These are phyloP conservation scores for Charaxes varanes DNA, from an alignment of 1,140 invertebrate genomes.

Conservation along the genomic window DNA sequence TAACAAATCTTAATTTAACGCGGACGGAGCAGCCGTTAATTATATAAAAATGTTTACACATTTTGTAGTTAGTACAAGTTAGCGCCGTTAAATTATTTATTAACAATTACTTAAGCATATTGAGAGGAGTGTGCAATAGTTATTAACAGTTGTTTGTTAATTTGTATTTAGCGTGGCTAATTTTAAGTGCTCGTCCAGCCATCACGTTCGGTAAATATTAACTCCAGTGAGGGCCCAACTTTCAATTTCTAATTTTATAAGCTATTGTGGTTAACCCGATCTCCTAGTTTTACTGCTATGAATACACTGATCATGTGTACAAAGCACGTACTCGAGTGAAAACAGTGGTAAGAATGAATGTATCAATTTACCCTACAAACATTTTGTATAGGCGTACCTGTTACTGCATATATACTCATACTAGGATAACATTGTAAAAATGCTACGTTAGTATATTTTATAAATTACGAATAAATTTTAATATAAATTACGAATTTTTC, in stretches of 20 bases:
- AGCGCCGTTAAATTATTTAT: too few relatives aligned
- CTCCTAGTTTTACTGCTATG: slow-evolving; percentile 21
- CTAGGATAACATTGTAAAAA: too few relatives aligned
- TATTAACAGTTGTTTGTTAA: slow-evolving; percentile 3
- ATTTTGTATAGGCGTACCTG: slow-evolving; percentile 7
- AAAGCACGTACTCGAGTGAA: slow-evolving; percentile 21
- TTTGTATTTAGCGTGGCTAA: background rate
- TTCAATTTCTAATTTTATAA: slow-evolving; percentile 34
- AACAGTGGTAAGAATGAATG: slow-evolving; percentile 17
- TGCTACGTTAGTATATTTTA: too few relatives aligned
- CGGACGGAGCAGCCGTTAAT: too few relatives aligned
- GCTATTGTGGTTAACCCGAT: slow-evolving; percentile 31
- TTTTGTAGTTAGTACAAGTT: background rate
- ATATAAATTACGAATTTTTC: too few relatives aligned
- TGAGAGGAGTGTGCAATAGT: background rate
- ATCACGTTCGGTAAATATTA: slow-evolving; percentile 33
- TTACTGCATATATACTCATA: slow-evolving; percentile 11
- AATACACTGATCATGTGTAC: slow-evolving; percentile 20
- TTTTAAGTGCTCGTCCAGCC: slow-evolving; percentile 1
- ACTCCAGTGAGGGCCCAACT: slow-evolving; percentile 19
- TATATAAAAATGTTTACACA: too few relatives aligned
- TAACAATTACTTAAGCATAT: background rate
- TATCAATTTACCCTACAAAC: slow-evolving; percentile 21
- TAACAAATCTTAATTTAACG: too few relatives aligned
- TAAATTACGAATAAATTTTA: too few relatives aligned